Percentiles rank a stretch among this genome's conserved stretches.
phyloP scores from a whole-genome alignment of 2,113 vertebrate species.

The Vombatus ursinus region DNA sequence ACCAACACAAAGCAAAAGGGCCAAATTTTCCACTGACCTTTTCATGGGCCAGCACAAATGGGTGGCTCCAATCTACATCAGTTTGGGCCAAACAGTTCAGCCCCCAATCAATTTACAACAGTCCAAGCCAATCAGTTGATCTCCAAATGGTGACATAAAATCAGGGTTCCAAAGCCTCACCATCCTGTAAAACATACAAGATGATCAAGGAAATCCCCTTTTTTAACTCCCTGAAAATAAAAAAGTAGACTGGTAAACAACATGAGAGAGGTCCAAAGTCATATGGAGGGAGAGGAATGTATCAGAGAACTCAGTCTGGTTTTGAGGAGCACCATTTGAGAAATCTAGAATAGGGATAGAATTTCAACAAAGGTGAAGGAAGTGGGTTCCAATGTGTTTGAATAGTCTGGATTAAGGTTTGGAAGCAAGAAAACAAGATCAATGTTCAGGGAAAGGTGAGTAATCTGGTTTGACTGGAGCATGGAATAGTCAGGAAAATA shows the following conservation, averaged over 20 bases:
- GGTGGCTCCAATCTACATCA: background rate
- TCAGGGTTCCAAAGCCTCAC: background rate
- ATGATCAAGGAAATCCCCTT: background rate
- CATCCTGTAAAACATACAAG: background rate
- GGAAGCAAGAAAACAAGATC: background rate
- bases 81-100: background rate
- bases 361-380: background rate
- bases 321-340: background rate
- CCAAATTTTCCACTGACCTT: background rate
- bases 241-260: background rate
- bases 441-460: background rate
- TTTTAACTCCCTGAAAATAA: background rate
- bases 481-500: background rate
- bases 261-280: background rate
- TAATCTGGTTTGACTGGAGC: background rate
- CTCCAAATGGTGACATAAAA: background rate
- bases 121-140: background rate
- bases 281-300: background rate
- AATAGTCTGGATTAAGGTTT: background rate
- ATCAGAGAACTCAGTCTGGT: background rate
- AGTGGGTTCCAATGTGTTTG: background rate
- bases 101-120: background rate
- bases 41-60: background rate
- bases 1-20: background rate
- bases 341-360: background rate